These are phyloP conservation scores for Hirundichthys speculiger DNA, from an alignment of 2,113 vertebrate species.

Conservation along the genomic window DNA sequence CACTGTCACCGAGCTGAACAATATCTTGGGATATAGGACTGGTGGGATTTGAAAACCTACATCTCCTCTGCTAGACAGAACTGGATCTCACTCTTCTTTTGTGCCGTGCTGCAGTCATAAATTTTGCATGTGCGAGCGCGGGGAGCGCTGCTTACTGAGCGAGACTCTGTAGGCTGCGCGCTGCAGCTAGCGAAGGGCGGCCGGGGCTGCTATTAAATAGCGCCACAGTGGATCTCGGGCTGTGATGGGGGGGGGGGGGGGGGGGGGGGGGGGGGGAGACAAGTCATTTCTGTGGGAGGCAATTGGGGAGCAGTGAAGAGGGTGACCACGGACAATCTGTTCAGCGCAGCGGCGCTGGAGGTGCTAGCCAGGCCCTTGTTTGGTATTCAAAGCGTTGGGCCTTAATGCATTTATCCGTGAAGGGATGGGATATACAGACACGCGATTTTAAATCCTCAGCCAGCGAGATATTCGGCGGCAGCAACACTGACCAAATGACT, in stretches of 20 bases:
- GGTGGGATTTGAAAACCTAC: constrained; percentile 77
- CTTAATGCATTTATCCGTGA: constrained; percentile 72
- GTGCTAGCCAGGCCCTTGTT: constrained; percentile 60
- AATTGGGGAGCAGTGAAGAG: constrained; percentile 38
- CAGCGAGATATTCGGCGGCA: constrained; percentile 52
- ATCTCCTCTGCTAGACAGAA: constrained; percentile 70
- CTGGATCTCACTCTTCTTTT: constrained; percentile 61
- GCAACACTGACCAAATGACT: constrained; percentile 45
- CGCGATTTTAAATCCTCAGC: constrained; percentile 61
- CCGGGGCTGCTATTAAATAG: constrained; percentile 60
- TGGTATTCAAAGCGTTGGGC: constrained; percentile 70
- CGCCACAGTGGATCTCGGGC: constrained; percentile 38
- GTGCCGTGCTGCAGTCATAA: constrained; percentile 68
- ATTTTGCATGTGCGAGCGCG: constrained; percentile 65
- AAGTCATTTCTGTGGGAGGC: constrained; percentile 48
- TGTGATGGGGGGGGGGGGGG: not conserved
- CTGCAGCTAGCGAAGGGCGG: constrained; percentile 41
- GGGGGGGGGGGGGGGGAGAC: too few species aligned
- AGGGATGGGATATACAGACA: constrained; percentile 61
- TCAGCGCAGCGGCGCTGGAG: constrained; percentile 44
- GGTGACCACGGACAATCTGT: constrained; percentile 61
- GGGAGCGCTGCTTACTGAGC: constrained; percentile 45
- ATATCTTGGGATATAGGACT: constrained; percentile 63
- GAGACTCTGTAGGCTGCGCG: constrained; percentile 39
- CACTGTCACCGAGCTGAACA: constrained; percentile 61